phyloP scores from a whole-genome alignment of 2,888 invertebrate species.

The Dyspetes luteomarginatus region DNA sequence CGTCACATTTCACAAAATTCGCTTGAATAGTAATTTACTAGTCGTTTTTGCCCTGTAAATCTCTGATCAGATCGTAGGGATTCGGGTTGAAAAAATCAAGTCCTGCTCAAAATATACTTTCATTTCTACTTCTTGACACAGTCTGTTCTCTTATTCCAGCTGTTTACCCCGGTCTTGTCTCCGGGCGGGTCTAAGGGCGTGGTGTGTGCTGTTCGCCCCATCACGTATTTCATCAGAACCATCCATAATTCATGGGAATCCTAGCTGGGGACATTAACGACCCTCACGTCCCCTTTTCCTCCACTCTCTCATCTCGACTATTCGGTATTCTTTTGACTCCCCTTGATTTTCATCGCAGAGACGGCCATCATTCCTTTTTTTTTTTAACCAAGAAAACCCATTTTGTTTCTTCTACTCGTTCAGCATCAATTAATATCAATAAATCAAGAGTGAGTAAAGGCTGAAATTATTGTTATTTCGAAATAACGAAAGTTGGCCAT shows the following conservation, averaged over 20 bases:
- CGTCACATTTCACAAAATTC: no score
- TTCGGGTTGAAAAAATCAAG: not conserved
- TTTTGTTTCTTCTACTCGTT: not conserved
- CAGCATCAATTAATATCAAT: not conserved
- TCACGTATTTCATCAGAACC: conserved; percentile 42
- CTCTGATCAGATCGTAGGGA: no score
- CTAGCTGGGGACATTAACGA: conserved; percentile 20
- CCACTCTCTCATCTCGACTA: conserved; percentile 4
- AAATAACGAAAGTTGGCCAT: not conserved
- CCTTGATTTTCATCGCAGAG: not conserved
- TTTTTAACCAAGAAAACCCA: no score
- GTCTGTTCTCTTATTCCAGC: conserved; percentile 78
- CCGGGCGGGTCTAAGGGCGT: conserved; percentile 74
- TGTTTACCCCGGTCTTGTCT: conserved; percentile 79
- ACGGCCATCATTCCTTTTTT: conserved; percentile 14
- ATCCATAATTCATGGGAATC: conserved; percentile 55
- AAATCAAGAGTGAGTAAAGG: not conserved
- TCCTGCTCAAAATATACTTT: conserved; percentile 3
- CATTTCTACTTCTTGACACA: conserved; percentile 76
- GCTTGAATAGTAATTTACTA: no score
- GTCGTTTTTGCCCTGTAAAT: no score
- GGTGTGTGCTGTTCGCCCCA: conserved; percentile 40
- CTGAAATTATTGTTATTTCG: not conserved
- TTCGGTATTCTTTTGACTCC: not conserved
- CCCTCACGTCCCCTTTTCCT: conserved; percentile 7